Conservation (phyloP, 2,888 invertebrate species). For the Melieria picta region DNA sequence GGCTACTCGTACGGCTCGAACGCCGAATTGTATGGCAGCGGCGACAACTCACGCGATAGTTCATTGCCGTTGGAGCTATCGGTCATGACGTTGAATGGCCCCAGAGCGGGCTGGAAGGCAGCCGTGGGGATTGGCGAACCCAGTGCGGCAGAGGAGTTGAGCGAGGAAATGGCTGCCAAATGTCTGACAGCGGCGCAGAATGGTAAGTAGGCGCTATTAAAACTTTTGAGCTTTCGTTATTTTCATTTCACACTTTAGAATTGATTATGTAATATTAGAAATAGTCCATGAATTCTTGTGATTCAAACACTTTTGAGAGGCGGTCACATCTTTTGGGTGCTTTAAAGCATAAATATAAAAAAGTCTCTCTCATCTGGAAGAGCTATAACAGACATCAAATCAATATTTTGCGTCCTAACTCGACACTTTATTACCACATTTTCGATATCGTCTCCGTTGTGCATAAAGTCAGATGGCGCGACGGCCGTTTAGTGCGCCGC, state of each 20-base stretch:
- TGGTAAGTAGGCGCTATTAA: slow-evolving; percentile 52
- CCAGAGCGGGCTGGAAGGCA: slow-evolving; percentile 50
- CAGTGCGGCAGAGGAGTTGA: slow-evolving; percentile 58
- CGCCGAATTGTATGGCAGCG: slow-evolving; percentile 54
- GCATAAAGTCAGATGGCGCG: no score
- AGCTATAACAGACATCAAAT: no score
- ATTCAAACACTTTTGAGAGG: no score
- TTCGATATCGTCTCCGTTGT: no score
- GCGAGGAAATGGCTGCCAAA: slow-evolving; percentile 57
- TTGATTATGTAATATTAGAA: background rate
- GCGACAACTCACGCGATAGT: slow-evolving; percentile 21
- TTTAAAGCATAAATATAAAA: no score
- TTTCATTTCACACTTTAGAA: background rate
- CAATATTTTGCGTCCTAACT: no score
- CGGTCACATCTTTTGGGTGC: no score
- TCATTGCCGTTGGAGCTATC: slow-evolving; percentile 35
- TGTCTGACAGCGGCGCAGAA: slow-evolving; percentile 60
- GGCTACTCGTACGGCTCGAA: slow-evolving; percentile 46
- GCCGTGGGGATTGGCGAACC: slow-evolving; percentile 46
- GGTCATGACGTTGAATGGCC: slow-evolving; percentile 43
- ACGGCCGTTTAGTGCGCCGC: no score
- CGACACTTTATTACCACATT: no score
- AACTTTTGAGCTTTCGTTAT: background rate
- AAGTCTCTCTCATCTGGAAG: no score
- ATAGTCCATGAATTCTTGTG: background rate